Base-by-base conservation (phyloP, 2,888 invertebrate genomes). In the Drosophila heteroneura region DNA sequence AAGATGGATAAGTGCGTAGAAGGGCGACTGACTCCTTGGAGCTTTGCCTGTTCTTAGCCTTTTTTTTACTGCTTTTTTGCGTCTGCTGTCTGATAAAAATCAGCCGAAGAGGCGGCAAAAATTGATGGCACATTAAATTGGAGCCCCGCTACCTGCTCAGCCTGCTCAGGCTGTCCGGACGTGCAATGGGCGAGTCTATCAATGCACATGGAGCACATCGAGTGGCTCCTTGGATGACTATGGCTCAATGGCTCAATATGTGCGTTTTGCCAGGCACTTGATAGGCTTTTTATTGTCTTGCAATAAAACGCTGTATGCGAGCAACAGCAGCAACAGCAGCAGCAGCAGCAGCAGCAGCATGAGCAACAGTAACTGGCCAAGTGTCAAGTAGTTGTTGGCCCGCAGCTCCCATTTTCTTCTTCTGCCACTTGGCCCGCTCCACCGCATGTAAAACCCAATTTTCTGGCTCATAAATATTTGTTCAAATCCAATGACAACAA, bases 81-180 rank as follows among this genome's bases (percentile, higher is more conserved):
- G 56, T 75, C 70, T 81, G 70, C 64, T 60, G 70, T 41, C 68
- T 73, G 80, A 79, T 81, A 77, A 77, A 74, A 79, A 77, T 80
- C 74, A 66, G 66, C 57, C 74, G 35, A 64, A 70, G 63, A 62
- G 72, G 66, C 69, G 74, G 61, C 56, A 81, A 85, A 88, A 84
- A 85, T 87, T 86, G 88, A 88, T 86, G 84, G 86, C 74, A 88
- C 88, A 86, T 86, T 88, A 88, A 88, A 86, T 87, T 87, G 85
- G 76, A 32, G 22, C 30, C 69, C 79, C 66, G 39, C 47, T 47
- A 47, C 47, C 47, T 47, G 47, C 47, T 26, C 26, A 47, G 47
- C 7, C 22, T 16, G 47, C 47, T 47, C 7, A 5, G 26, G 10
- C 54, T 67, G 71, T 49, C 67, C 57, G 47, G 47, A 64, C 67